These are phyloP conservation scores for Byasa hedistus DNA, from an alignment of 2,888 invertebrate species.

Conservation along the genomic window DNA sequence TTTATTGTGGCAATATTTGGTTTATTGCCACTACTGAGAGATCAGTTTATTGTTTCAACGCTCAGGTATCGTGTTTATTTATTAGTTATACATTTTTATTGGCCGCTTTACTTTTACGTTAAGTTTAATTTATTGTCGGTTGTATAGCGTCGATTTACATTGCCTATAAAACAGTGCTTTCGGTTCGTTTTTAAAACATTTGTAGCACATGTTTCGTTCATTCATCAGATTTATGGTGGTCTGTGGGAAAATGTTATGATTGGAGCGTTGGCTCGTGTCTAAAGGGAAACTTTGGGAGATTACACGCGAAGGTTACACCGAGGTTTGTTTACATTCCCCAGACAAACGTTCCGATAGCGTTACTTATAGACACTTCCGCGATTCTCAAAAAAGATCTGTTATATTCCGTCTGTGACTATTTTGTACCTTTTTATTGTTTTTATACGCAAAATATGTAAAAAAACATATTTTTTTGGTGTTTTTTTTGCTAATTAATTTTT, in stretches of 20 bases:
- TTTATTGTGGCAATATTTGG: constrained; percentile 79
- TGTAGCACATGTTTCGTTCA: constrained; percentile 79
- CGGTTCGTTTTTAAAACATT: constrained; percentile 76
- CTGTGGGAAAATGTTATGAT: constrained; percentile 76
- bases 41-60: constrained; percentile 75
- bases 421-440: not conserved
- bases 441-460: no score
- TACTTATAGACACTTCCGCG: constrained; percentile 12
- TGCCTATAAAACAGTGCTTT: constrained; percentile 79
- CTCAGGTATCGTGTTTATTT: constrained; percentile 80
- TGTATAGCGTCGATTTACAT: constrained; percentile 76
- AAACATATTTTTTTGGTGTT: not conserved
- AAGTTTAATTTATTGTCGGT: constrained; percentile 79
- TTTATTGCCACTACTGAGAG: constrained; percentile 75
- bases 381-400: not conserved
- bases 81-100: constrained; percentile 81
- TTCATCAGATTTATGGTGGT: constrained; percentile 79
- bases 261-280: constrained; percentile 49
- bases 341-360: constrained; percentile 38
- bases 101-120: constrained; percentile 78
- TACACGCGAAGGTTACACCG: constrained; percentile 35
- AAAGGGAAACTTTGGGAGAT: constrained; percentile 41
- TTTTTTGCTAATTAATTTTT: not conserved
- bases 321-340: constrained; percentile 41
- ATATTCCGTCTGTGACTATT: not conserved